Conservation (phyloP, 2,797 vertebrate species). For the Lagocephalus sceleratus region DNA sequence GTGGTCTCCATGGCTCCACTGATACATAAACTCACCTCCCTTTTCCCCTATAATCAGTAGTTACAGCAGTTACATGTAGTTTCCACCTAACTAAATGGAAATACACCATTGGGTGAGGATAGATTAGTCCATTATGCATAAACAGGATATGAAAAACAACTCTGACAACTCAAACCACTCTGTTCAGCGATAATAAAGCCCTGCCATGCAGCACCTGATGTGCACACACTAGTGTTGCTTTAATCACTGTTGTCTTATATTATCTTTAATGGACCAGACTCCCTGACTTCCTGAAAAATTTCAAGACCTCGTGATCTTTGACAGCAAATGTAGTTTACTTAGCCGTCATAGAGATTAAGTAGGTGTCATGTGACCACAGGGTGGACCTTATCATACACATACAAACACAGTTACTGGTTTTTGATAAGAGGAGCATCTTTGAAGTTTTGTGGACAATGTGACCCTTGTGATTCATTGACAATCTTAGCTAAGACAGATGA, state of each 20-base stretch:
- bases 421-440: not conserved
- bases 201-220: not conserved
- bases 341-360: constrained; percentile 14
- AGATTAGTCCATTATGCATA: no score
- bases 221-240: not conserved
- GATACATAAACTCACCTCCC: no score
- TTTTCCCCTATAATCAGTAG: no score
- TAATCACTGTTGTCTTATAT: not conserved
- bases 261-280: not conserved
- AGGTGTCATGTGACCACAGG: not conserved
- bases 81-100: no score
- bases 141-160: no score
- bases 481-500: not conserved
- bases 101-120: no score
- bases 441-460: not conserved
- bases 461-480: not conserved
- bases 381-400: not conserved
- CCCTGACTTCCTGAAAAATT: not conserved
- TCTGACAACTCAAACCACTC: no score
- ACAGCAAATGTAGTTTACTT: not conserved
- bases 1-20: no score
- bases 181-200: no score
- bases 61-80: no score
- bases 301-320: not conserved
- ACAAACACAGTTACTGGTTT: not conserved